Conservation (phyloP, 2,113 vertebrate genomes). For the Lepisosteus osseus region DNA sequence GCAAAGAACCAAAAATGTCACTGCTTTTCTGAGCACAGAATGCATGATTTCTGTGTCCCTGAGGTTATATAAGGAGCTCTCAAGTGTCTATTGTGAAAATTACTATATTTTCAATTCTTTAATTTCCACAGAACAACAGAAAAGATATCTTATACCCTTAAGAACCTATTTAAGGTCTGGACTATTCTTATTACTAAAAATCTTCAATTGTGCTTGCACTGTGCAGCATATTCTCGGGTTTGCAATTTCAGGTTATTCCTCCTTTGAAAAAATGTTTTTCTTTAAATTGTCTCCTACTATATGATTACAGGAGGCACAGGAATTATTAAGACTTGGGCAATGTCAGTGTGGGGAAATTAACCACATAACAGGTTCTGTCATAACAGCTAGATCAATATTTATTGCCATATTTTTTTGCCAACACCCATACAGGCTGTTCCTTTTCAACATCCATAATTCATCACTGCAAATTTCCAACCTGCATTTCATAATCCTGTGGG, state of each 20-base stretch:
- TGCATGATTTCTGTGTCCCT: too few relatives aligned
- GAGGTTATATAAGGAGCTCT: too few relatives aligned
- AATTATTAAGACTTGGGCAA: not conserved
- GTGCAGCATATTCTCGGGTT: not conserved
- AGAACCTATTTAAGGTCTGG: not conserved
- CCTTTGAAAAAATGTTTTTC: not conserved
- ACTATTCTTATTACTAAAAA: not conserved
- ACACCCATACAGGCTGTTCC: slow-evolving; percentile 1
- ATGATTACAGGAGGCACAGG: slow-evolving; percentile 6
- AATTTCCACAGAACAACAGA: not conserved
- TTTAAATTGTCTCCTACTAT: not conserved
- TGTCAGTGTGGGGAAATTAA: slow-evolving; percentile 11
- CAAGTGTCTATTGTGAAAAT: too few relatives aligned
- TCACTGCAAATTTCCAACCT: not conserved
- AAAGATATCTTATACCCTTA: not conserved
- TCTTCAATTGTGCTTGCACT: too few relatives aligned
- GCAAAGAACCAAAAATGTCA: too few relatives aligned
- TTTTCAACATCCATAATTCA: slow-evolving; percentile 3
- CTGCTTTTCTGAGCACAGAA: too few relatives aligned
- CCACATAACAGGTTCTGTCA: slow-evolving; percentile 6
- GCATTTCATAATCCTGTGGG: not conserved
- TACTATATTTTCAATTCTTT: not conserved
- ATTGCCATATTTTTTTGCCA: not conserved
- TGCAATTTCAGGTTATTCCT: not conserved
- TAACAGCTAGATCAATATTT: slow-evolving; percentile 4